Base-by-base conservation (phyloP, 2,797 vertebrate genomes). In the Eidolon dupreanum region DNA sequence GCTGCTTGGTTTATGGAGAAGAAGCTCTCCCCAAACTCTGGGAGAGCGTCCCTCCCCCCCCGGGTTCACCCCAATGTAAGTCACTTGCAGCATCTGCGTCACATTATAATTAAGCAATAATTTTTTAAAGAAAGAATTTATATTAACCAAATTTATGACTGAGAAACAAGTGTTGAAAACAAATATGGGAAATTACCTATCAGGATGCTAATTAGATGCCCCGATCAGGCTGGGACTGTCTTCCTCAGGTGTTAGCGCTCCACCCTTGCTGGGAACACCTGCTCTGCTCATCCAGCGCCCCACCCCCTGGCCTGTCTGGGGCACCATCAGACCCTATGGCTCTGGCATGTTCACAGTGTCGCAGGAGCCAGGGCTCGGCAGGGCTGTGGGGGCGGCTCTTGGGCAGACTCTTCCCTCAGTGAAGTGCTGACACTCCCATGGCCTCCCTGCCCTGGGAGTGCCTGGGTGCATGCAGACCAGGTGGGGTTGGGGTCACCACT, bases 71-170 rank as follows among this genome's bases (percentile, higher is more conserved):
- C 81, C 15, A 59, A 90, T 0, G 1, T 7, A 92, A 92, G 87
- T 90, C 95, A 12, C 92, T 10, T 24, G 61, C 53, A 82, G 88
- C 46, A 49, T 91, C 96, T 92, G 92, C 88, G 86, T 22, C 87
- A 38, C 49, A 24, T 71, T 57, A 71, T 61, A 96, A 98, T 96
- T 88, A 97, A 79, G 93, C 93, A 95, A 88, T 93, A 74, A 5
- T 84, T 97, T 6, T 83, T 89, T 97, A 73, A 77, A 88, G 95
- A 95, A 75, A 89, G 93, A 93, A 96, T 96, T 94, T 96, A 96
- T 97, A 97, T 97, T 92, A 97, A 95, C 95, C 94, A 93, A 94
- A 96, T 98, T 92, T 96, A 95, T 46, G 88, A 88, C 95, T 95
- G 75, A 97, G 97, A 98, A 94, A 38, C 82, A 71, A 46, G 81